Evolutionary conservation across 2,888 invertebrate genomes (phyloP), one percentile per base, ranked within the genome.

Genomic region (Diloba caeruleocephala): DNA sequence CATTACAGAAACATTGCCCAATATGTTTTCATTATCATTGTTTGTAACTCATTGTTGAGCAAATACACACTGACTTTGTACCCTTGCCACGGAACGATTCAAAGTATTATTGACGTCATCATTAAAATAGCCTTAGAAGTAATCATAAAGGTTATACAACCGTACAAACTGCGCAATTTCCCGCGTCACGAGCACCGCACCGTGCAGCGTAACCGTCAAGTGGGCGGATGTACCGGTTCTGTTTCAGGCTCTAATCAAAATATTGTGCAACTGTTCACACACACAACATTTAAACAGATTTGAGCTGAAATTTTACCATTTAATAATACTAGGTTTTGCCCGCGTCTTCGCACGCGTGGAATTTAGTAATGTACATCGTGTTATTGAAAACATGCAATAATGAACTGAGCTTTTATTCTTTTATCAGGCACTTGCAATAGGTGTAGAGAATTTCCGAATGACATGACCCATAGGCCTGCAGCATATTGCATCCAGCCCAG

Each of bases 141-240:
- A 57, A 62, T 41, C 52, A 48, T 51, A 46, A 46, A 71, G 64
- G 52, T 64, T 66, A 59, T 60, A 71, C 53, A 60, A 59, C 48
- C 41, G 50, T 49, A 45, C 29, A 48, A 75, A 73, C 60, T 72
- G 76, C 78, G 78, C 73, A 79, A 64, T 82, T 72, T 68, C 69
- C 64, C 45, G 53, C 71, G 81, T 81, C 81, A 81, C 75, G 68
- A 57, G 67, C 48, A 50, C 23, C 44, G 38, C 44, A 39, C 33
- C 69, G 61, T 64, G 70, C 67, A 36, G 36, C 46, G 50, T 10
- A 38, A 44, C 42, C 52, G 29, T 39, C 49, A 42, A 48, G 72
- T 64, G 58, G 54, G 62, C 52, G 58, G 52, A 64, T 55, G 49
- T 61, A 58, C 56, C 41, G 46, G 38, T 61, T 57, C 53, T 63